Conservation (phyloP, 2,113 vertebrate species). For the Caloenas nicobarica region DNA sequence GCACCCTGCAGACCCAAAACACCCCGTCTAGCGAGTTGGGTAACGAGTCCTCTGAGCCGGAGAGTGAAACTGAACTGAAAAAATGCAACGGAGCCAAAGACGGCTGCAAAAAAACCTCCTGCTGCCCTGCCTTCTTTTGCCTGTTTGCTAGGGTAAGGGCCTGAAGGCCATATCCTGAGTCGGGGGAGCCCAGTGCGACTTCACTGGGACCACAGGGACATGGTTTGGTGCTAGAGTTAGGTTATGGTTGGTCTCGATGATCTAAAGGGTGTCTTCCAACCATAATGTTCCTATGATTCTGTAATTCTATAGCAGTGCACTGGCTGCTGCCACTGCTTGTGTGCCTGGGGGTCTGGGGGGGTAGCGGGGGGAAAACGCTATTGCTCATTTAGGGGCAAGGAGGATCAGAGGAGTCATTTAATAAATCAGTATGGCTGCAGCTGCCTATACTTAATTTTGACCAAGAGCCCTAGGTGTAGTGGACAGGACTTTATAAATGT, state of each 20-base stretch:
- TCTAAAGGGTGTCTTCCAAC: too few species aligned
- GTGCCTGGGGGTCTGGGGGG: rapidly evolving
- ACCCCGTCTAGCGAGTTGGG: neutral
- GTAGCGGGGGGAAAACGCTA: rapidly evolving
- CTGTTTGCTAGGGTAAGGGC: neutral
- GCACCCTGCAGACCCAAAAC: neutral
- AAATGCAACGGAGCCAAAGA: neutral
- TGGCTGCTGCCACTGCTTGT: neutral
- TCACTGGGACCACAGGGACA: neutral
- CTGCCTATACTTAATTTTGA: neutral
- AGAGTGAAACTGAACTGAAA: neutral
- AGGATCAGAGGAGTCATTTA: neutral
- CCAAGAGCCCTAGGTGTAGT: neutral
- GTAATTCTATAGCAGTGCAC: neutral
- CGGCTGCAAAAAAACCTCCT: neutral
- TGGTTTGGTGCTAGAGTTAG: too few species aligned
- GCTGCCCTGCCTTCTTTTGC: neutral
- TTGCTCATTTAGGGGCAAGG: neutral
- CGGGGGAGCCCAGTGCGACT: too few species aligned
- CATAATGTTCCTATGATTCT: too few species aligned
- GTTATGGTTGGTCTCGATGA: too few species aligned
- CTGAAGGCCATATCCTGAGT: neutral
- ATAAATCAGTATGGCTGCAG: neutral
- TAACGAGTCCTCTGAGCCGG: neutral
- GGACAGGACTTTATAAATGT: neutral